Base-by-base conservation (phyloP, 1,140 invertebrate genomes). In the Caenorhabditis briggsae region DNA sequence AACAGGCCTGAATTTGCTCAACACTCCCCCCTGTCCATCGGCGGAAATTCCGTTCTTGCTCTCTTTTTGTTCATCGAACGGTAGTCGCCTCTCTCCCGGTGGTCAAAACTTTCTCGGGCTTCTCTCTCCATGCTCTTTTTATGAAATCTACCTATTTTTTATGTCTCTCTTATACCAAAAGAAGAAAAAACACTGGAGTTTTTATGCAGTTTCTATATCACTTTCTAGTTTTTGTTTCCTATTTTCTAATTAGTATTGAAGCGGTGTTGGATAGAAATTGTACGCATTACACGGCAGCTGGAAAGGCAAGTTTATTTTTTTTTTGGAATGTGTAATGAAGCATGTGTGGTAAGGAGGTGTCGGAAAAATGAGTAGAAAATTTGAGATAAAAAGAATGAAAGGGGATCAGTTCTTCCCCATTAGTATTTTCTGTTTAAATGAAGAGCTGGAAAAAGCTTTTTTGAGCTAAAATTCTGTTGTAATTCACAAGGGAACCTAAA, bases 1-100 rank as follows among this genome's bases (percentile, higher is more conserved):
- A 78, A 78, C 70, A 78, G 33, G 70, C 70, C 64, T 23, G 70
- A 78, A 78, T 78, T 78, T 78, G 46, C 70, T 23, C 70, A 78
- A 78, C 25, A 25, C 18, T 33, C 61, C 12, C 61, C 16, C 33
- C 33, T n/a, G n/a, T 1, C 33, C 33, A 33, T 33, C 33, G 6
- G 70, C 20, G 70, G 20, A 78, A 70, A 50, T 78, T 78, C 70
- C 70, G 70, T 48, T n/a, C 16, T n/a, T 48, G 65, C 56, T 12
- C 46, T 53, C 70, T 78, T 78, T 78, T 78, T 53, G 43, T 78
- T 78, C 46, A 23, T 20, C 46, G 70, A 78, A 78, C 70, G 70
- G 64, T 43, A 6, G 9, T 23, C 20, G 59, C 25, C 56, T 58
- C 70, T 78, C 25, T 9, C 70, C 70, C 46, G 70, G 43, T 50